A percentile compares a stretch with the other conserved stretches of the same genome.
phyloP scores from a whole-genome alignment of 2,888 invertebrate genomes.

The Torymus tubicola region DNA sequence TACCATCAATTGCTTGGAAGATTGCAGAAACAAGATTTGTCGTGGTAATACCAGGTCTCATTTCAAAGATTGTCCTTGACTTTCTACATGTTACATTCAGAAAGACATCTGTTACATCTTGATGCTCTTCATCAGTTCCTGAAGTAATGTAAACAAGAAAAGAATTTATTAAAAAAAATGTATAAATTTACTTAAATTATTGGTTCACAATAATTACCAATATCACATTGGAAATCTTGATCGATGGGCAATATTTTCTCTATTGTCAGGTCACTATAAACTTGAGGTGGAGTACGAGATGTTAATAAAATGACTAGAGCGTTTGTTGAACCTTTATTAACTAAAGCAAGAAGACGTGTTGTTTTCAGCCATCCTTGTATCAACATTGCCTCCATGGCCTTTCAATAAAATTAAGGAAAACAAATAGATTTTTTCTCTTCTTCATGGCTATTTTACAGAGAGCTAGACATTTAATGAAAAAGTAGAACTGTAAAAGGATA shows the following conservation, averaged over 20 bases:
- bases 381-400: slow-evolving; percentile 76
- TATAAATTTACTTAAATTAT: background rate
- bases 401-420: slow-evolving; percentile 65
- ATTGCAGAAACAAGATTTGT: slow-evolving; percentile 86
- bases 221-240: slow-evolving; percentile 87
- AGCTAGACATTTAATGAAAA: slow-evolving; percentile 37
- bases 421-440: slow-evolving; percentile 15
- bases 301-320: slow-evolving; percentile 80
- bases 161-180: no score
- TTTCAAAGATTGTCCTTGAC: slow-evolving; percentile 78
- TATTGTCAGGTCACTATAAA: slow-evolving; percentile 86
- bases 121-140: slow-evolving; percentile 78
- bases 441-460: slow-evolving; percentile 31
- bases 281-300: slow-evolving; percentile 82
- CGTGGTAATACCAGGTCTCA: slow-evolving; percentile 80
- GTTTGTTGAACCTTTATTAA: slow-evolving; percentile 79
- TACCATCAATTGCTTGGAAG: slow-evolving; percentile 85
- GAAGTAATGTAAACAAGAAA: background rate
- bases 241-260: slow-evolving; percentile 90
- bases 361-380: slow-evolving; percentile 78
- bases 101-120: slow-evolving; percentile 77
- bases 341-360: slow-evolving; percentile 79
- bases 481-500: slow-evolving; percentile 77
- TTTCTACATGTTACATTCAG: slow-evolving; percentile 79
- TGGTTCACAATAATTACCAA: slow-evolving; percentile 77